These are phyloP conservation scores for Drosophila kokeensis DNA, from an alignment of 2,888 invertebrate species.

Conservation along the genomic window DNA sequence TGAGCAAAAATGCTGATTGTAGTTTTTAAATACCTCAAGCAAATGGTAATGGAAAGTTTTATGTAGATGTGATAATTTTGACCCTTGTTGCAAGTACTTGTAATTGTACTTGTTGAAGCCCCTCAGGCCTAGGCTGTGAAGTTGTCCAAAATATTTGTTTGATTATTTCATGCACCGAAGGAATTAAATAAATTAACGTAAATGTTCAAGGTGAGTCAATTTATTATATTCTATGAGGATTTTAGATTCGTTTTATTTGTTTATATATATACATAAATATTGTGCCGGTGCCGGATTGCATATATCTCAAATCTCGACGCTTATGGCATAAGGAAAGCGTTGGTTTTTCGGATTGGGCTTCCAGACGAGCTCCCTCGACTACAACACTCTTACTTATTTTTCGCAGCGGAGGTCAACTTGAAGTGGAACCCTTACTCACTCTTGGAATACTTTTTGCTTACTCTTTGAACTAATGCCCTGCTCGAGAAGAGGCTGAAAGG, in stretches of 20 bases:
- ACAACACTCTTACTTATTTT: neutral
- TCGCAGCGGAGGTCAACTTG: neutral
- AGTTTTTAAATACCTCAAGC: neutral
- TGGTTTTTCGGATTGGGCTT: neutral
- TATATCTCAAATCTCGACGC: neutral
- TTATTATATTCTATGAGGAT: neutral
- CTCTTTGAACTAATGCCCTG: slow-evolving; percentile 1
- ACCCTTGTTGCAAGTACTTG: neutral
- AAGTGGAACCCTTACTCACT: neutral
- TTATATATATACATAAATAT: neutral
- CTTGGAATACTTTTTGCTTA: neutral
- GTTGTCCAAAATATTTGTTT: neutral
- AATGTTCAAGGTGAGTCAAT: neutral
- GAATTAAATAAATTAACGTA: neutral
- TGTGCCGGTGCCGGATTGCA: neutral
- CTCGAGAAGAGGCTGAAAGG: slow-evolving; percentile 1
- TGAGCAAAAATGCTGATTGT: neutral
- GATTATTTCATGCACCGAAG: neutral
- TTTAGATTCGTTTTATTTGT: neutral
- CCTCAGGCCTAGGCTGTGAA: neutral
- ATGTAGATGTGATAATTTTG: neutral
- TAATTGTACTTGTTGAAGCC: neutral
- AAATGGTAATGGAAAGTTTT: neutral
- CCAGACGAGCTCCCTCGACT: neutral
- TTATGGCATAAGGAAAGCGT: neutral